Conservation (phyloP, 2,113 vertebrate species). For the Leptodactylus fuscus region DNA sequence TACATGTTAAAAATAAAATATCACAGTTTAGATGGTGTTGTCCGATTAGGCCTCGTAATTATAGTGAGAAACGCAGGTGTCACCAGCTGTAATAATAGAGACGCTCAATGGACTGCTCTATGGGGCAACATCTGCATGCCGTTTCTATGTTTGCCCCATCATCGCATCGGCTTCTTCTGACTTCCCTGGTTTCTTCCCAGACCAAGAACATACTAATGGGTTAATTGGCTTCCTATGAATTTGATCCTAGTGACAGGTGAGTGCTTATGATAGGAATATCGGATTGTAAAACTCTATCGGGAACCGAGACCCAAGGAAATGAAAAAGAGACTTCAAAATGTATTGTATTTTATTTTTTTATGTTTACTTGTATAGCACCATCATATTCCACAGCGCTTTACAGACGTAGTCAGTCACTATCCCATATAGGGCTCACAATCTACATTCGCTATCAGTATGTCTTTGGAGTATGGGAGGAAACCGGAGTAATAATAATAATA, state of each 20-base stretch:
- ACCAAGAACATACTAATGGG: background rate
- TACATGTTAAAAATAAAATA: conserved; percentile 24
- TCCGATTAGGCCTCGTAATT: background rate
- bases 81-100: background rate
- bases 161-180: background rate
- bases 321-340: background rate
- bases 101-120: background rate
- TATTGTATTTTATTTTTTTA: no score
- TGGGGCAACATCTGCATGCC: background rate
- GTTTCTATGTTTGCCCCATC: background rate
- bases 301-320: background rate
- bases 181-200: background rate
- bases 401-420: no score
- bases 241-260: background rate
- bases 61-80: conserved; percentile 3
- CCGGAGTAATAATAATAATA: no score
- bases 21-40: conserved; percentile 1
- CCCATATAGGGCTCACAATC: no score
- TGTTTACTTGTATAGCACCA: no score
- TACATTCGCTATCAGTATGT: no score
- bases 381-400: no score
- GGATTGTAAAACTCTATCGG: background rate
- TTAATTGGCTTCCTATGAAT: background rate
- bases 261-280: background rate
- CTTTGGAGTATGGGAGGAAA: no score